Evolutionary conservation across 2,113 vertebrate species (phyloP), one percentile per base, ranked within the genome.

Genomic region (Marcusenius ussheri): DNA sequence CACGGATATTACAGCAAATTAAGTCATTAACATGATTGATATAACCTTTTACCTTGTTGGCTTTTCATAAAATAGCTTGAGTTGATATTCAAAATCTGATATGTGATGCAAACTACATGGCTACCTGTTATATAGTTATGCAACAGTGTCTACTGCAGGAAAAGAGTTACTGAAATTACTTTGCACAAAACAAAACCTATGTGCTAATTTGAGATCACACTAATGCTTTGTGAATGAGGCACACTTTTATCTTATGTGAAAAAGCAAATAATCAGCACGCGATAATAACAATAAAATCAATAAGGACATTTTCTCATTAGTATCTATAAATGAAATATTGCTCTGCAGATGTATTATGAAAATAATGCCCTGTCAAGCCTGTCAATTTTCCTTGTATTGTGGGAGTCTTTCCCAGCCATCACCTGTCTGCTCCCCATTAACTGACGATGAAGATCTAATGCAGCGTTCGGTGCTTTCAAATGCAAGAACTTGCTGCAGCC

Each of bases 231-330:
- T 90, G 91, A 93, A 91, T 88, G 85, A 90, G 90, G 87, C 83
- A 89, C 87, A 70, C 80, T 89, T 88, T 74, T 91, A 91, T 88
- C 83, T 91, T 90, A 90, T 66, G 87, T n/a, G 83, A 89, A 89
- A 92, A 93, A 87, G 91, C 90, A 93, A 93, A 93, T 91, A 93
- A 93, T 91, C 88, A 89, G 91, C 91, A 91, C 77, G 89, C 86
- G 90, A 91, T 91, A 90, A 93, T 91, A 91, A 91, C 89, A 90
- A 83, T 91, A 90, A 90, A 80, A 93, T 92, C 93, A 91, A 91
- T 91, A 92, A 91, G 89, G 93, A 93, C 92, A 91, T 93, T 93
- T 93, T 93, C 92, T 93, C 92, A 93, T 93, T 93, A 93, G 91
- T 80, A 90, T 90, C 85, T 86, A 91, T 91, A 91, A 92, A 92